phyloP scores from a whole-genome alignment of 2,113 vertebrate species.

The Colaptes auratus region DNA sequence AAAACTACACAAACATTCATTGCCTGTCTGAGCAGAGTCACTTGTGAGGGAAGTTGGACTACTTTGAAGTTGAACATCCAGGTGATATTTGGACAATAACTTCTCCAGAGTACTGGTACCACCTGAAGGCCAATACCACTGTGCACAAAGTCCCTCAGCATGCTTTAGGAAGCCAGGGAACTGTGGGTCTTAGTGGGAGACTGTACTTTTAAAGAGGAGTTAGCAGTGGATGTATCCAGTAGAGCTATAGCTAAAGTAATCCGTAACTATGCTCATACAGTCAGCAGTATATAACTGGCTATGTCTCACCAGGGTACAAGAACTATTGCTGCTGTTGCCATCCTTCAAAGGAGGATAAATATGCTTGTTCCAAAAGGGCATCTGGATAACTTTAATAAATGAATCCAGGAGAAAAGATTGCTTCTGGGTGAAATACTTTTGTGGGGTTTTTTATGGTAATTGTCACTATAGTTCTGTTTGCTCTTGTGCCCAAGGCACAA shows the following conservation, averaged over 20 bases:
- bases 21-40: constrained; percentile 40
- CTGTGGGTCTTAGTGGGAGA: neutral
- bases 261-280: neutral
- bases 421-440: constrained; percentile 68
- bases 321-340: constrained; percentile 64
- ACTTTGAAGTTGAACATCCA: constrained; percentile 34
- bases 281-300: neutral
- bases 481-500: constrained; percentile 2
- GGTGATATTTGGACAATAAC: constrained; percentile 42
- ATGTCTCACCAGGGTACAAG: constrained; percentile 63
- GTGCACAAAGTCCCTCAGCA: constrained; percentile 5
- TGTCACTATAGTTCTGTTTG: constrained; percentile 57
- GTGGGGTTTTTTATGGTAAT: constrained; percentile 66
- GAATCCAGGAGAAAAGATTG: constrained; percentile 74
- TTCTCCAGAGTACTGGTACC: neutral
- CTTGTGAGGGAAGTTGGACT: constrained; percentile 2
- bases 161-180: constrained; percentile 28
- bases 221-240: constrained; percentile 6
- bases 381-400: constrained; percentile 74
- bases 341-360: constrained; percentile 72
- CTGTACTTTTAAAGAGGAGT: constrained; percentile 38
- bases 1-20: neutral
- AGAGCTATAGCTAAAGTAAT: constrained; percentile 52
- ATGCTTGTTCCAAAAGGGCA: constrained; percentile 51
- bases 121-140: constrained; percentile 12